Evolutionary conservation across 2,888 invertebrate species (phyloP), one percentile per base, ranked within the genome.

Genomic region (Ormyrus nitidulus): DNA sequence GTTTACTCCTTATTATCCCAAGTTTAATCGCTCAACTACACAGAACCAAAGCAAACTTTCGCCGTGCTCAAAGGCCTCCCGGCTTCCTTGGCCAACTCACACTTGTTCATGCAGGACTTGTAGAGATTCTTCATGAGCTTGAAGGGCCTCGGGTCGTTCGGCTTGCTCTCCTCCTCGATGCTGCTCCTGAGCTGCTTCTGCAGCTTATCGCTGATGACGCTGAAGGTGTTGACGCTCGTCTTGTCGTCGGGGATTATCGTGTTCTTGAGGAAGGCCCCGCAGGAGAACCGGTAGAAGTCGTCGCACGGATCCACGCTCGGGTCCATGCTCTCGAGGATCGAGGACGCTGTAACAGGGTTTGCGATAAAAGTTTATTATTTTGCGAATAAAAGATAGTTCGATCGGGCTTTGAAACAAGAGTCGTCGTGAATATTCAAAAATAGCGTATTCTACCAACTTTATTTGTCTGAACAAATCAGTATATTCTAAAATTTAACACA

Each of bases 21-120:
- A 34, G 34, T 34, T 34, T 34, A 34, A 34, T 34, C 3, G 34
- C 34, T 4, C 34, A 4, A 34, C 34, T 4, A 34, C 34, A 0
- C 4, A 4, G 34, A 34, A 19, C 19, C 19, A 19, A 19, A 19
- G 19, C 1, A 19, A 19, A 34, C 34, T 34, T 4, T 34, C 34
- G 34, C 34, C 34, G 19, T 19, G 34, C 34, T 4, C 34, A 34
- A 34, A 34, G 34, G 34, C 34, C 4, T 34, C 34, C 34, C 34
- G 19, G 19, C 19, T 19, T 19, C 19, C 19, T 19, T 19, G 19
- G 44, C 34, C 19, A 77, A 92, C 94, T 94, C 91, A 96, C 96
- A 94, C 91, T 95, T 94, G 89, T 98, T 96, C 94, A 97, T 96
- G 91, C 98, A 98, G 71, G 97, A 94, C 86, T 93, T 93, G 92